Evolutionary conservation across 2,113 vertebrate species (phyloP).

Genomic region (Craseonycteris thonglongyai): DNA sequence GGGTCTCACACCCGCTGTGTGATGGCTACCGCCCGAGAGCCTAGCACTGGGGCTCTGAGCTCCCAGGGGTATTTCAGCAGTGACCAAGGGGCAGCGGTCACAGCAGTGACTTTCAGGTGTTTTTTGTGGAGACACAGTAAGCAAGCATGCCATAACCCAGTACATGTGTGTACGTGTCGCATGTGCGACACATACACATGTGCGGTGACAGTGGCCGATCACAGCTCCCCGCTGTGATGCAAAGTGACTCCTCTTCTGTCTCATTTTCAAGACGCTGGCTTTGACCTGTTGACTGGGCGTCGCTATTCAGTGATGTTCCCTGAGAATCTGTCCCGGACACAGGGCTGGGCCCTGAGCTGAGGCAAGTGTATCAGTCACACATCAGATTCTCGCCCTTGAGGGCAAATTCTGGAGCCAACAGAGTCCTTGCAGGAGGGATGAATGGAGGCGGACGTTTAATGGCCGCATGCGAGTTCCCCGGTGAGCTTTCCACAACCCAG

Average conservation of each 20-base stretch:
- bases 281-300: not conserved
- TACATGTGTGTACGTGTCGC: fast-evolving
- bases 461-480: not conserved
- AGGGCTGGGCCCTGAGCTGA: not conserved
- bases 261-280: not conserved
- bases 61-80: not conserved
- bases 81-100: not conserved
- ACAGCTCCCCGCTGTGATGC: fast-evolving
- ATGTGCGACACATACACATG: too few species aligned
- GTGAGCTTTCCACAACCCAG: not conserved
- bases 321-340: not conserved
- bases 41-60: not conserved
- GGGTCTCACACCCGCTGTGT: not conserved
- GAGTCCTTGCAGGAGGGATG: fast-evolving
- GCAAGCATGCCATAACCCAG: not conserved
- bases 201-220: not conserved
- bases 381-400: not conserved
- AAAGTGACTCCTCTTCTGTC: not conserved
- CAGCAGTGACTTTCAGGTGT: not conserved
- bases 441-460: too few species aligned
- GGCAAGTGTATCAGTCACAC: fast-evolving
- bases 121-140: not conserved
- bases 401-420: not conserved
- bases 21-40: too few species aligned
- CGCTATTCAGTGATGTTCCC: not conserved